Conservation (phyloP, 2,797 vertebrate species). For the Aldrovandia affinis region DNA sequence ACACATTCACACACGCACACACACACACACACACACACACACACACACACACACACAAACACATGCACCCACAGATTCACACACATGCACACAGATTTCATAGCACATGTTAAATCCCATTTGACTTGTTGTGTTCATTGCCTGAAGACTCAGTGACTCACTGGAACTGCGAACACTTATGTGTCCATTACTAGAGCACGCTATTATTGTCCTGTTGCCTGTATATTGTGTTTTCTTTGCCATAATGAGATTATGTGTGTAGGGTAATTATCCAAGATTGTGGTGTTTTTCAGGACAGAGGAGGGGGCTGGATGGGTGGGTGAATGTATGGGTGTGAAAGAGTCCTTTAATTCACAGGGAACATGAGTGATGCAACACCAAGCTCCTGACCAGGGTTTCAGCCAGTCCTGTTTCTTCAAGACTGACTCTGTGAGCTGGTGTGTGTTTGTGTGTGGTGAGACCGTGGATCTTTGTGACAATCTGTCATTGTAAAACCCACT, state of each 20-base stretch:
- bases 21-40: not conserved
- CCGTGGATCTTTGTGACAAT: slow-evolving; percentile 38
- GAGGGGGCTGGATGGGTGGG: not conserved
- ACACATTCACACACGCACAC: not conserved
- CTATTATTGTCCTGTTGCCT: not conserved
- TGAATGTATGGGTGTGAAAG: not conserved
- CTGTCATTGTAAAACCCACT: not conserved
- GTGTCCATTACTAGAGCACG: not conserved
- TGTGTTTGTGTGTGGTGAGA: not conserved
- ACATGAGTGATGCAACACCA: not conserved
- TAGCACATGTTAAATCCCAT: not conserved
- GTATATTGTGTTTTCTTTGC: not conserved
- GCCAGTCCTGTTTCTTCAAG: not conserved
- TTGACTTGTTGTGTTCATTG: slow-evolving; percentile 1
- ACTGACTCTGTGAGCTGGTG: not conserved
- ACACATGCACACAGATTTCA: not conserved
- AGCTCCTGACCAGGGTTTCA: not conserved
- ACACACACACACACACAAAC: no score
- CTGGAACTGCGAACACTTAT: not conserved
- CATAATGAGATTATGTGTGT: not conserved
- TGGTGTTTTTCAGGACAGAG: not conserved
- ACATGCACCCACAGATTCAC: no score
- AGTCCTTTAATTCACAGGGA: not conserved
- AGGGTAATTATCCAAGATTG: not conserved
- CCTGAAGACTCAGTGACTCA: slow-evolving; percentile 8